These are phyloP conservation scores for Pycnonotus jocosus DNA, from an alignment of 2,113 vertebrate species.

Conservation along the genomic window DNA sequence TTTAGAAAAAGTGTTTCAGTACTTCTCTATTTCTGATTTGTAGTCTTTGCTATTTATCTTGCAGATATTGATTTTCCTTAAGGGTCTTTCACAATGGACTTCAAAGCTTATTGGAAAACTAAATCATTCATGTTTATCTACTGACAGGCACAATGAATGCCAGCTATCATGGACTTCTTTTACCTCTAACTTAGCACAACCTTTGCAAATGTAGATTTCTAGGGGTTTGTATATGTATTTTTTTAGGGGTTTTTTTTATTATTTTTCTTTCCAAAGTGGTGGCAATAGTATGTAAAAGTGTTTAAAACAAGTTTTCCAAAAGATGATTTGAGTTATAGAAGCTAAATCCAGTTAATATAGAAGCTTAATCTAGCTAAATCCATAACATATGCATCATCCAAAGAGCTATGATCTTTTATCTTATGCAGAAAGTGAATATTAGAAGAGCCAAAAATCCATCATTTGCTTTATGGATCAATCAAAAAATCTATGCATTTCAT, in stretches of 20 bases:
- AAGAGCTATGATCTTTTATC: background rate
- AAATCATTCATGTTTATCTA: constrained; percentile 6
- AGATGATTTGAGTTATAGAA: background rate
- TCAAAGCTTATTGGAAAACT: background rate
- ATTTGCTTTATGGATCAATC: background rate
- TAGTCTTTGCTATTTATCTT: background rate
- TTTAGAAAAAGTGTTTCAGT: background rate
- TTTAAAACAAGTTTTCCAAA: background rate
- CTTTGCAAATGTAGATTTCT: background rate
- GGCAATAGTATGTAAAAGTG: background rate
- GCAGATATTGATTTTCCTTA: constrained; percentile 16
- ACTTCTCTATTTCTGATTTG: background rate
- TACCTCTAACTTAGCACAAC: background rate
- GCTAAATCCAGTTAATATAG: background rate
- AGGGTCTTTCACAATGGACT: background rate
- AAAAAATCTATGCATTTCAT: background rate
- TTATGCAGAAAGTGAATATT: background rate
- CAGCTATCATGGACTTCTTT: background rate
- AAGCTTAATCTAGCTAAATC: background rate
- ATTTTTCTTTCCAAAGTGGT: background rate
- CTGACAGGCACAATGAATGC: background rate
- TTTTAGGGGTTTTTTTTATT: background rate
- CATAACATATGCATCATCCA: background rate
- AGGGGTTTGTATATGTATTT: background rate
- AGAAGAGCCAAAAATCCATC: background rate